Evolutionary conservation across 64 coral and sea anemone species (phyloP).

Genomic region (Catalaphyllia jardinei): DNA sequence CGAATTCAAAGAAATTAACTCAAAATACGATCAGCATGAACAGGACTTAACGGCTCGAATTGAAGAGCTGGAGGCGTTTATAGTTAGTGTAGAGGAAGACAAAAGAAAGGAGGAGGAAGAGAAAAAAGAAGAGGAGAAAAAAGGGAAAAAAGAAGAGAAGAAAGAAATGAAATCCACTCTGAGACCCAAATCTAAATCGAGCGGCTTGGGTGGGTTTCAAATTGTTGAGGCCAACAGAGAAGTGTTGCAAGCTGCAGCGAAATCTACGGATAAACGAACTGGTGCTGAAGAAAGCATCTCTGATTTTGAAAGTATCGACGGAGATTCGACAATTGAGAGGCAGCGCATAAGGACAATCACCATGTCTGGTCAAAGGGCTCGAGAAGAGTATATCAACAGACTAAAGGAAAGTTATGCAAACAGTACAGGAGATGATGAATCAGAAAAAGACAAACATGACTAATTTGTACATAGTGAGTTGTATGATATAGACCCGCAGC

Average conservation of each 20-base stretch:
- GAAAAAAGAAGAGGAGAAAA: neutral
- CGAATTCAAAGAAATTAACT: neutral
- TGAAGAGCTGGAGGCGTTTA: neutral
- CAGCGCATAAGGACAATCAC: conserved; percentile 16
- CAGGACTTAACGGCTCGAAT: conserved; percentile 3
- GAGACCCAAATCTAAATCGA: neutral
- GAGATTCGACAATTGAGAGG: neutral
- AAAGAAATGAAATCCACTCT: conserved; percentile 3
- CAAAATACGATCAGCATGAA: neutral
- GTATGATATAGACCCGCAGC: too few species aligned
- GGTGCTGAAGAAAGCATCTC: neutral
- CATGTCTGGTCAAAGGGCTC: conserved; percentile 25
- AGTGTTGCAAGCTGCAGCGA: neutral
- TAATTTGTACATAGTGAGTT: too few species aligned
- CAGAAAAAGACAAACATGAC: neutral
- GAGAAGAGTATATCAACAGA: conserved; percentile 23
- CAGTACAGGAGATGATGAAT: neutral
- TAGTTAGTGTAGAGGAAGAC: conserved; percentile 11
- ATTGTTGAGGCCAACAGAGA: neutral
- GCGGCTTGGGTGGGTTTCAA: neutral
- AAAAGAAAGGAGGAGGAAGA: neutral
- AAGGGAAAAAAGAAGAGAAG: neutral
- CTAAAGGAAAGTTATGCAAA: neutral
- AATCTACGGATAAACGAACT: neutral
- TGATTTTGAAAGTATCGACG: neutral